phyloP scores from a whole-genome alignment of 2,888 invertebrate species.

The Hydropsyche betteni region DNA sequence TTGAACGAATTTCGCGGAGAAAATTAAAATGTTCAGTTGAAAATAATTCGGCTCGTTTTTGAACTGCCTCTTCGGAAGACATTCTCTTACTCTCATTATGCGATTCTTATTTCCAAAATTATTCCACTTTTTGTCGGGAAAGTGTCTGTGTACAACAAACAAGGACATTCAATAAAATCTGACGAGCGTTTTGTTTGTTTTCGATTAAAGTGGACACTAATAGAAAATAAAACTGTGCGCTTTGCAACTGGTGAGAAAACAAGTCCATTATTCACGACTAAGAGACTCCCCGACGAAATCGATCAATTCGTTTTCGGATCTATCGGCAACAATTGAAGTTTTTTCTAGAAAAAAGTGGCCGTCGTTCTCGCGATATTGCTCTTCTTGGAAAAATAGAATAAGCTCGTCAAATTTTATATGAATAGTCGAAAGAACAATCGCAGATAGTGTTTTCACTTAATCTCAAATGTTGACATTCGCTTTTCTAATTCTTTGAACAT shows the following conservation, averaged over 20 bases:
- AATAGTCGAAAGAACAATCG: no score
- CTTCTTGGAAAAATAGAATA: no score
- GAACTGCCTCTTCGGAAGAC: not conserved
- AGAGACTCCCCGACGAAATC: not conserved
- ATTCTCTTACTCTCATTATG: not conserved
- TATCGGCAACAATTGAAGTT: not conserved
- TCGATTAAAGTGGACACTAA: constrained; percentile 35
- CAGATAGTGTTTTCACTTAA: no score
- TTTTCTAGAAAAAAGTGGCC: not conserved
- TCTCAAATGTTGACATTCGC: no score
- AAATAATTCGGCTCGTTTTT: not conserved
- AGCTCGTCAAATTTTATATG: no score
- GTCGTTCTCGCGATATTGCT: no score
- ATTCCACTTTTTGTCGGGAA: constrained; percentile 6
- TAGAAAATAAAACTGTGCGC: constrained; percentile 31
- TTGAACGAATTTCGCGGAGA: not conserved
- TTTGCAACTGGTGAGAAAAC: constrained; percentile 45
- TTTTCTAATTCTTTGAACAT: no score
- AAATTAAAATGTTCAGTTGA: constrained; percentile 5
- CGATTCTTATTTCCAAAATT: not conserved
- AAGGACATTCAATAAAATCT: constrained; percentile 36
- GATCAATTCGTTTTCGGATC: constrained; percentile 17
- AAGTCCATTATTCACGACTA: constrained; percentile 49
- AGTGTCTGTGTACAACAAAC: constrained; percentile 25
- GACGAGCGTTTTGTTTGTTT: constrained; percentile 35